These are phyloP conservation scores for Sebastes trivittatus DNA, from an alignment of 2,797 vertebrate species.

Conservation along the genomic window DNA sequence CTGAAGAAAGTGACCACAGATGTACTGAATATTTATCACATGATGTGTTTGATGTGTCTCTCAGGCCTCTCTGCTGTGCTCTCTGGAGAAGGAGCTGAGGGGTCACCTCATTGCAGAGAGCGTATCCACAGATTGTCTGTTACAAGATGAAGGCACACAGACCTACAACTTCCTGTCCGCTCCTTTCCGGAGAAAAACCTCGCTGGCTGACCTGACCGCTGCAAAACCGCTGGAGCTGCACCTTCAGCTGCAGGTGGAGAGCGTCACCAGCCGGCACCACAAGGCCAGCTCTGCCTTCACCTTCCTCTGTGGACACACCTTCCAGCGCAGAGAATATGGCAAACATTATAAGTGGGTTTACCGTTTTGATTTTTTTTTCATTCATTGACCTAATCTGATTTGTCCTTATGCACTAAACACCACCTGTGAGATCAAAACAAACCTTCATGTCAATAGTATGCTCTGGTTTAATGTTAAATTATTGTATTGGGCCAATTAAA, in stretches of 20 bases:
- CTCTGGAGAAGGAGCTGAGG: constrained; percentile 91
- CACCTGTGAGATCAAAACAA: background rate
- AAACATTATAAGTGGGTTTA: constrained; percentile 86
- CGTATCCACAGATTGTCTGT: constrained; percentile 82
- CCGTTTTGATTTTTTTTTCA: background rate
- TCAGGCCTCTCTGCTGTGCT: constrained; percentile 89
- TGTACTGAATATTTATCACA: background rate
- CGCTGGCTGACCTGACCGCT: constrained; percentile 85
- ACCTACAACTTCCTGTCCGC: constrained; percentile 89
- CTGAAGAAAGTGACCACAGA: background rate
- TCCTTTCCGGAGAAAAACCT: constrained; percentile 82
- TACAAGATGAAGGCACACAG: constrained; percentile 89
- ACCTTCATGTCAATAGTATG: background rate
- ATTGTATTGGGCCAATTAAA: background rate
- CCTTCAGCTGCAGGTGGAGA: constrained; percentile 89
- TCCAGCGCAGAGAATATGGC: constrained; percentile 90
- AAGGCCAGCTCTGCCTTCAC: constrained; percentile 94
- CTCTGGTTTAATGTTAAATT: background rate
- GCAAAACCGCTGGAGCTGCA: constrained; percentile 81
- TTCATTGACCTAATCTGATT: background rate
- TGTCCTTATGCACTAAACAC: background rate
- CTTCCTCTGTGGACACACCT: constrained; percentile 90
- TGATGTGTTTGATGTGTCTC: background rate
- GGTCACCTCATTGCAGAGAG: constrained; percentile 93
- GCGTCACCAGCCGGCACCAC: constrained; percentile 91